Conservation (phyloP, 1,140 invertebrate species). For the Euwallacea similis region DNA sequence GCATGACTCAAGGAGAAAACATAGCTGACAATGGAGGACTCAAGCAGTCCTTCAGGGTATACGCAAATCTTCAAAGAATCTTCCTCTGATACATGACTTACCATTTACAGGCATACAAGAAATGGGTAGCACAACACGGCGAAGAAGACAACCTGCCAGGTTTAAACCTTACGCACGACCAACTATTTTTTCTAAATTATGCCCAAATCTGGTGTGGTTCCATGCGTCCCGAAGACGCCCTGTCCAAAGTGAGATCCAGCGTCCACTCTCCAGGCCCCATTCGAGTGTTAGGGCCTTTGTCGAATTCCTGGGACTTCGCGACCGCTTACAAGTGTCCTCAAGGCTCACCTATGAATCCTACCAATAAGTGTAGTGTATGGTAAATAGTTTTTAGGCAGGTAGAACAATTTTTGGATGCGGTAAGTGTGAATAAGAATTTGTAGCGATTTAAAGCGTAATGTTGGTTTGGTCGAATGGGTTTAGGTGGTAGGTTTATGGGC, state of each 20-base stretch:
- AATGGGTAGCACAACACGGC: conserved; percentile 74
- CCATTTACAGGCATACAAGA: conserved; percentile 69
- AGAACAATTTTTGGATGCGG: too few relatives aligned
- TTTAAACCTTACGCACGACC: conserved; percentile 80
- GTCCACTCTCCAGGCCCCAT: conserved; percentile 95
- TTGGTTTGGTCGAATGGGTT: too few relatives aligned
- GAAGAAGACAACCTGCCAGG: conserved; percentile 75
- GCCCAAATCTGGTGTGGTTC: conserved; percentile 97
- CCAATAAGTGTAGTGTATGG: conserved; percentile 91
- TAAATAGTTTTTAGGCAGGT: conserved; percentile 53
- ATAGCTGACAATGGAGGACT: conserved; percentile 96
- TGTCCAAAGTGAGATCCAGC: conserved; percentile 91
- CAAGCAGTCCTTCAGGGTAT: conserved; percentile 87
- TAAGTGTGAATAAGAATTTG: too few relatives aligned
- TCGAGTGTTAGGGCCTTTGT: conserved; percentile 86
- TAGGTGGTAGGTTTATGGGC: too few relatives aligned
- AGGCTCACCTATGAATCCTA: conserved; percentile 88
- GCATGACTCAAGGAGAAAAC: conserved; percentile 93
- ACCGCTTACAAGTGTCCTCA: conserved; percentile 76
- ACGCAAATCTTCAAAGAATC: conserved; percentile 4
- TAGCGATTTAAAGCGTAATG: too few relatives aligned
- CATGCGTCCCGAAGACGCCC: conserved; percentile 93
- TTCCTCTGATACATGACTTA: neutral
- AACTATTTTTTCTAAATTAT: conserved; percentile 88
- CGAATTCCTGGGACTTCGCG: conserved; percentile 90